Conservation (phyloP, 53 echinoderm and acorn worm species). For the Actinopyga echinites region DNA sequence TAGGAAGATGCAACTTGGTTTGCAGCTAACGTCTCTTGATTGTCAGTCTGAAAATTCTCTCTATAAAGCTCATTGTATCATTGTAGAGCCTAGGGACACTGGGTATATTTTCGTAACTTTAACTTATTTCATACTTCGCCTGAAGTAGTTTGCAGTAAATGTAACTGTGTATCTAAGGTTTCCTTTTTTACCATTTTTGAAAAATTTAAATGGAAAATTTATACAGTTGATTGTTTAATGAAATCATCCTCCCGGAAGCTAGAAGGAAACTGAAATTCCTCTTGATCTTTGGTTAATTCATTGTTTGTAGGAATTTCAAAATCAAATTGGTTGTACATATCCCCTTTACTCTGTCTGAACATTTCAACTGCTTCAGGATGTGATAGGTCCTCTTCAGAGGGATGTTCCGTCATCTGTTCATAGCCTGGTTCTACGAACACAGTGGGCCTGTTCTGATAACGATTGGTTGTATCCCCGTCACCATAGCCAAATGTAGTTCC, state of each 20-base stretch:
- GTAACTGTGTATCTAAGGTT: too few species aligned
- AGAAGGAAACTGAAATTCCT: background rate
- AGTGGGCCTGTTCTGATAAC: background rate
- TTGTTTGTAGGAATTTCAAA: constrained; percentile 15
- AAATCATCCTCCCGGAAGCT: background rate
- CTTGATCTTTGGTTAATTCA: constrained; percentile 10
- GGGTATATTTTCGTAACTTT: too few species aligned
- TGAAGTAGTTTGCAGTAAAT: too few species aligned
- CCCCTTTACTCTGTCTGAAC: constrained; percentile 10
- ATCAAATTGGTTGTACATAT: constrained; percentile 30
- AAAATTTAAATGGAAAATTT: too few species aligned
- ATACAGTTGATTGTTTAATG: background rate
- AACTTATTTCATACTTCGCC: too few species aligned
- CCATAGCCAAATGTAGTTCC: constrained; percentile 15
- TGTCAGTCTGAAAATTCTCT: too few species aligned
- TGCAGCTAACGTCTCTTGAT: too few species aligned
- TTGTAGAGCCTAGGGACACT: too few species aligned
- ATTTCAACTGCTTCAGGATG: background rate
- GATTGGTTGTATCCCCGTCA: background rate
- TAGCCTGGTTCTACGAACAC: background rate
- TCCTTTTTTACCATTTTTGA: too few species aligned
- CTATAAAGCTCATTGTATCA: too few species aligned
- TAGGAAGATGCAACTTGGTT: too few species aligned
- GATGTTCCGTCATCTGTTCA: background rate
- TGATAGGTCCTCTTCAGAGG: background rate